phyloP scores from a whole-genome alignment of 2,113 vertebrate genomes.

The Sula dactylatra region DNA sequence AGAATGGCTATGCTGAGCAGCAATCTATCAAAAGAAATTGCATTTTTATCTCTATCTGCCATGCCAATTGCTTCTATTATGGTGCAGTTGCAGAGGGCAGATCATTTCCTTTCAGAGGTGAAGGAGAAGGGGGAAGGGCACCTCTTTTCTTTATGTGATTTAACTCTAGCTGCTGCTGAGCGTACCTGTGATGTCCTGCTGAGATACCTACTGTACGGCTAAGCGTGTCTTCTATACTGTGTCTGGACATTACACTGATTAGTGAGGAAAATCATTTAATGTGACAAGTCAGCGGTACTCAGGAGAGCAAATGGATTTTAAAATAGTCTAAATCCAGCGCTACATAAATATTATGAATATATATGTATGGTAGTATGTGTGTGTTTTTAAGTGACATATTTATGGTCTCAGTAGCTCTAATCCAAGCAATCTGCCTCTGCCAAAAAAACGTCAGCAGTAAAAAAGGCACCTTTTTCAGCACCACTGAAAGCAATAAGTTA shows the following conservation, averaged over 20 bases:
- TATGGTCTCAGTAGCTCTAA: conserved; percentile 36
- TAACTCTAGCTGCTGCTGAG: not conserved
- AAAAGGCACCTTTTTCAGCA: conserved; percentile 8
- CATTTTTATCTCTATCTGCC: conserved; percentile 45
- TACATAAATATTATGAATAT: conserved; percentile 52
- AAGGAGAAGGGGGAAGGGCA: conserved; percentile 17
- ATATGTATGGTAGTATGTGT: not conserved
- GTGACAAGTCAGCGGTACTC: not conserved
- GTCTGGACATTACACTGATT: conserved; percentile 7
- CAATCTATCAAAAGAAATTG: conserved; percentile 45
- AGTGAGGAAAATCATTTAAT: conserved; percentile 39
- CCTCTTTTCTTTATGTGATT: conserved; percentile 4
- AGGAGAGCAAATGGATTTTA: conserved; percentile 55
- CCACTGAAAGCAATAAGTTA: not conserved
- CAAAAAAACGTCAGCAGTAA: conserved; percentile 22
- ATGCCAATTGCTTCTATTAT: conserved; percentile 31
- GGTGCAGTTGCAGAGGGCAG: conserved; percentile 25
- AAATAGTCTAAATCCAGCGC: conserved; percentile 30
- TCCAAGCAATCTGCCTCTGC: conserved; percentile 13
- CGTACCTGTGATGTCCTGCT: conserved; percentile 7
- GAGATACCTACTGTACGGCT: conserved; percentile 2
- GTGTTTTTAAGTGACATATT: conserved; percentile 31
- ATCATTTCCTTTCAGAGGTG: conserved; percentile 38
- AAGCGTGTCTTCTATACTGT: not conserved
- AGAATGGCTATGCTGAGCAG: not conserved